Evolutionary conservation across 2,113 vertebrate genomes (phyloP), one percentile per base, ranked within the genome.

Genomic region (Todiramphus saurophagus): DNA sequence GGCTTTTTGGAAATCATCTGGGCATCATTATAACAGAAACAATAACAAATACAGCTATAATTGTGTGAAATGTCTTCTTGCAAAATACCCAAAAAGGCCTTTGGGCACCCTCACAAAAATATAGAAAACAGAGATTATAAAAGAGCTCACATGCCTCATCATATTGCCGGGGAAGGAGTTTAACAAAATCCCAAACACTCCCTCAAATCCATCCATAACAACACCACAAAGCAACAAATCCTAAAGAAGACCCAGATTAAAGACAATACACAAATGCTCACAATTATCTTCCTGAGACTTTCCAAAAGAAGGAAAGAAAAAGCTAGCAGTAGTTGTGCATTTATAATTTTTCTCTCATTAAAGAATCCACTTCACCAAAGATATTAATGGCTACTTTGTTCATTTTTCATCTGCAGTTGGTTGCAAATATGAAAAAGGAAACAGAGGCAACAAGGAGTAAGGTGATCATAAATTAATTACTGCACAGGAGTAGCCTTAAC

Each of bases 1-100:
- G 24, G 68, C 20, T 16, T 75, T 85, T 93, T 46, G 85, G 68
- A 85, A 96, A 73, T 95, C 83, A 91, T 92, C 78, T 95, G 90
- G 37, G 53, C 46, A 91, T 95, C 72, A 90, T 96, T 95, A 58
- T n/a, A 72, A 90, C 6, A 83, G 33, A 39, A 82, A 81, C 77
- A 93, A 69, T 53, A 30, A 56, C 35, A 83, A 90, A 94, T 56
- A n/a, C 16, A 66, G 60, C 23, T 59, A 30, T 50, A 91, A 67
- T 72, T 76, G 31, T 44, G 53, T 82, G 73, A 96, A 96, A 84
- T 0, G 2, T 44, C 62, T 64, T 73, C n/a, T 90, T 96, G 68
- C 58, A 95, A 94, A 96, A 95, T 60, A 67, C 31, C 27, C 56
- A 48, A 68, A 89, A 81, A 72, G 30, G 60, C 68, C 76, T 91